Percentiles rank a stretch among this genome's conserved stretches.
These are phyloP conservation scores for Desmodus rotundus DNA, from an alignment of 2,113 vertebrate genomes.

Conservation along the genomic window DNA sequence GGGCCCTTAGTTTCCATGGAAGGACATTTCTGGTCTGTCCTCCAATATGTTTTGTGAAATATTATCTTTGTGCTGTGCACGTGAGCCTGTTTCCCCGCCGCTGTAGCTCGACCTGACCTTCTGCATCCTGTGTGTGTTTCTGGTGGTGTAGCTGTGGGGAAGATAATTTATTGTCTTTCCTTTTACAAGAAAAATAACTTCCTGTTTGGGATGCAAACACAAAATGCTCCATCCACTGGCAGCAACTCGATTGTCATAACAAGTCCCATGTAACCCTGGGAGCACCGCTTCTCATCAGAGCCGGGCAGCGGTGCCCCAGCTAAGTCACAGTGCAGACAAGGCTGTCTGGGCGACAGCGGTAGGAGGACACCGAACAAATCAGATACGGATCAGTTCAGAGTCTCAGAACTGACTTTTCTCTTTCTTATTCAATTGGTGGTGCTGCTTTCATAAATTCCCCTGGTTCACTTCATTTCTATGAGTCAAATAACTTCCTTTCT, in stretches of 20 bases:
- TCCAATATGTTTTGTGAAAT: background rate
- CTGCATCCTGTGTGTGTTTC: slow-evolving; percentile 16
- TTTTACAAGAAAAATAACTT: slow-evolving; percentile 43
- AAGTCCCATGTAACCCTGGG: background rate
- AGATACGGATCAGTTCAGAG: background rate
- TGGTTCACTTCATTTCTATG: background rate
- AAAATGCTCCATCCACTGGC: background rate
- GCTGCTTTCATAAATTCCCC: background rate
- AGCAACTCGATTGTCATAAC: background rate
- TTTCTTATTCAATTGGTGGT: background rate
- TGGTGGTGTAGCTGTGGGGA: background rate
- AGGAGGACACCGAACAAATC: background rate
- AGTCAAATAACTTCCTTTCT: slow-evolving; percentile 3
- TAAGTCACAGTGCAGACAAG: background rate
- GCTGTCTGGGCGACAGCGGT: background rate
- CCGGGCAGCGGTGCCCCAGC: background rate
- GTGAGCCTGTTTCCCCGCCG: background rate
- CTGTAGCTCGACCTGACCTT: background rate
- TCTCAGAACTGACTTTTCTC: background rate
- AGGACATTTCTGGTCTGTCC: background rate
- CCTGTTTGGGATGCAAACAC: background rate
- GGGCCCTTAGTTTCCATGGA: background rate
- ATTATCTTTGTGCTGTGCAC: background rate
- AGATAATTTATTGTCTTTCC: background rate
- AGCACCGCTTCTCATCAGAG: background rate